These are phyloP conservation scores for Hemicentrotus pulcherrimus DNA, from an alignment of 35 echinoderm and acorn worm genomes.

Conservation along the genomic window DNA sequence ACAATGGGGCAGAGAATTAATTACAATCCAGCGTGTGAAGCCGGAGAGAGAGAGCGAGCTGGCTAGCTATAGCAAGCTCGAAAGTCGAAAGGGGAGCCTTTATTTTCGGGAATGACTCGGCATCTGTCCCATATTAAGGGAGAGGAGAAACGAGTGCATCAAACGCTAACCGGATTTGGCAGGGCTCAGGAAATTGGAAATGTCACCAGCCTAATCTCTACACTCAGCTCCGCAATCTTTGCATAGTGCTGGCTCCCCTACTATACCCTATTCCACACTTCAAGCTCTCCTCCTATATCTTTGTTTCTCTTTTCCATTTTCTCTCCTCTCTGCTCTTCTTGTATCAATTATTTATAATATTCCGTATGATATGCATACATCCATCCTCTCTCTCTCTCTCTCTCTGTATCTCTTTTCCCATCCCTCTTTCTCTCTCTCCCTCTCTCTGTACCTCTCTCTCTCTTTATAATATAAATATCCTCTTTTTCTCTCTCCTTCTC, in stretches of 20 bases:
- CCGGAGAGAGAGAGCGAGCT: background rate
- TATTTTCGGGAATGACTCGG: conserved; percentile 1
- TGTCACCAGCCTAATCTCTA: conserved; percentile 46
- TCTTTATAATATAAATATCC: background rate
- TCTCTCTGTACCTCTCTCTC: background rate
- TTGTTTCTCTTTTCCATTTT: background rate
- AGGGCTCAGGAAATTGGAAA: conserved; percentile 54
- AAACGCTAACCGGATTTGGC: conserved; percentile 49
- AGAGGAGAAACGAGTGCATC: conserved; percentile 32
- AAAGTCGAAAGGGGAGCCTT: background rate
- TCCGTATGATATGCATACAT: too few relatives aligned
- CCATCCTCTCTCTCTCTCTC: background rate
- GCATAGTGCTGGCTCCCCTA: background rate
- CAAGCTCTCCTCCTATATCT: background rate
- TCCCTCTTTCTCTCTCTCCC: background rate
- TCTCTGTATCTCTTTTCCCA: background rate
- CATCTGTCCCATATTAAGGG: conserved; percentile 24
- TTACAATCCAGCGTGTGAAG: background rate
- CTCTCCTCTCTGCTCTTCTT: background rate
- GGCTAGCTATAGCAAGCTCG: background rate
- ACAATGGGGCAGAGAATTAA: conserved; percentile 3
- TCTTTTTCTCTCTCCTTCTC: background rate
- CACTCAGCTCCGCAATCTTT: conserved; percentile 13
- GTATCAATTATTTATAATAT: background rate
- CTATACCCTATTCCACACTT: background rate